Conservation (phyloP, 1,140 invertebrate species). For the Myzus persicae region DNA sequence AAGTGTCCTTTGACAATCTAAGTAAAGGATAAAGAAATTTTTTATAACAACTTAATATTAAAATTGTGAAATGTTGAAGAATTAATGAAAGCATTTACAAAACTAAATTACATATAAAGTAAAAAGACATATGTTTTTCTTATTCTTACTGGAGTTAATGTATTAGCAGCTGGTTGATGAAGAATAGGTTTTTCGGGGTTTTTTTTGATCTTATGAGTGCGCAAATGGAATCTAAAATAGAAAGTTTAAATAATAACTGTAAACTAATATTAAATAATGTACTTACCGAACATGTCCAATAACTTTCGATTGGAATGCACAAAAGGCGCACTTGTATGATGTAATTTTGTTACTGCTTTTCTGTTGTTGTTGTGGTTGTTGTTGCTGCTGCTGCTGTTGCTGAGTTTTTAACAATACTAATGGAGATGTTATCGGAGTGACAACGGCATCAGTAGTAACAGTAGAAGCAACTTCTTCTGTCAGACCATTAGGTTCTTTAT, state of each 20-base stretch:
- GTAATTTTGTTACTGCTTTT: conserved; percentile 54
- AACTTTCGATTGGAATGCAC: conserved; percentile 60
- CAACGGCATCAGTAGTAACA: not conserved
- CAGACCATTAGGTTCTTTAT: not conserved
- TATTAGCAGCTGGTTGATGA: not conserved
- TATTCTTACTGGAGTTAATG: not conserved
- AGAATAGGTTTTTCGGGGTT: not conserved
- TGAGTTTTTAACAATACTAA: conserved; percentile 26
- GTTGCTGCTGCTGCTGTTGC: not conserved
- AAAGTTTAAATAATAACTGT: not conserved
- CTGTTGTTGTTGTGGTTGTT: not conserved
- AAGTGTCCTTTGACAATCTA: conserved; percentile 56
- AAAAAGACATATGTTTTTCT: not conserved
- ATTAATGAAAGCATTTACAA: too few relatives aligned
- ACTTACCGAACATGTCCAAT: conserved; percentile 58
- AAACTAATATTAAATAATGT: not conserved
- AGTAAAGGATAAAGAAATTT: not conserved
- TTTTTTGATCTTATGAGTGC: conserved; percentile 20
- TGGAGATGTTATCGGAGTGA: not conserved
- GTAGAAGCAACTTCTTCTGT: not conserved
- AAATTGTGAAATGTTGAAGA: too few relatives aligned
- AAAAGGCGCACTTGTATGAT: conserved; percentile 60
- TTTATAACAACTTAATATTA: too few relatives aligned
- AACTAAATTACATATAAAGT: too few relatives aligned
- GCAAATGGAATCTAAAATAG: conserved; percentile 46